Base-by-base conservation (phyloP, 2,888 invertebrate genomes). In the Noctua pronuba region DNA sequence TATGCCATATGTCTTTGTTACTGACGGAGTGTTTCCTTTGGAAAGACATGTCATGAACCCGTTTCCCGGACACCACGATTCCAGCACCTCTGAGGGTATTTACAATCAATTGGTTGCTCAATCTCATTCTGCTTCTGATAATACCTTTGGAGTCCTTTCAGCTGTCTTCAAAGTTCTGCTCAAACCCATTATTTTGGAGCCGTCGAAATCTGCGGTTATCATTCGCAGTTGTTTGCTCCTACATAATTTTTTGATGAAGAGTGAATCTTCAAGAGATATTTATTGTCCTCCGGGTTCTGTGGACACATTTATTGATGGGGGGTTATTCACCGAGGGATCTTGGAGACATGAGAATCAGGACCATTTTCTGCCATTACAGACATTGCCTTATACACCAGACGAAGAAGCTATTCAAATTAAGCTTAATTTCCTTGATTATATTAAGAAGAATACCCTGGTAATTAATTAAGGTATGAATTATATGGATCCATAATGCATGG, bases 321-420 rank as follows among this genome's bases (percentile, higher is more conserved):
- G 16, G 7, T 31, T 83, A 13, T 58, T 71, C 2, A 24, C 58
- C 3, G 70, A 83, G 8, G 83, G 86, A 2, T 73, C 82, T 21
- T 85, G 83, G 83, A 73, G 83, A n/a, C 67, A n/a, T 52, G 11
- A 60, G 21, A 82, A 31, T 41, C 82, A 77, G 64, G 82, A 82
- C 10, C 70, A 85, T 70, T 77, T 83, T 44, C 6, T 77, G 16
- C 83, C 83, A 0, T 62, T 83, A 13, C 77, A 85, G 44, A 31
- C 41, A 1, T 46, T 77, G 24, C 44, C 66, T 1, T 55, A 85
- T 24, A 18, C 18, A 10, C 77, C 77, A 0, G 82, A 71, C 0
- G 66, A 58, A 7, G 70, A 73, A 21, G 82, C 73, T 0, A 16
- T 82, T 28, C 62, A 71, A 41, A 68, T 73, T 1, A 73, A 52